Evolutionary conservation across 2,113 vertebrate genomes (phyloP), one percentile per base, ranked within the genome.

Genomic region (Salvelinus alpinus): DNA sequence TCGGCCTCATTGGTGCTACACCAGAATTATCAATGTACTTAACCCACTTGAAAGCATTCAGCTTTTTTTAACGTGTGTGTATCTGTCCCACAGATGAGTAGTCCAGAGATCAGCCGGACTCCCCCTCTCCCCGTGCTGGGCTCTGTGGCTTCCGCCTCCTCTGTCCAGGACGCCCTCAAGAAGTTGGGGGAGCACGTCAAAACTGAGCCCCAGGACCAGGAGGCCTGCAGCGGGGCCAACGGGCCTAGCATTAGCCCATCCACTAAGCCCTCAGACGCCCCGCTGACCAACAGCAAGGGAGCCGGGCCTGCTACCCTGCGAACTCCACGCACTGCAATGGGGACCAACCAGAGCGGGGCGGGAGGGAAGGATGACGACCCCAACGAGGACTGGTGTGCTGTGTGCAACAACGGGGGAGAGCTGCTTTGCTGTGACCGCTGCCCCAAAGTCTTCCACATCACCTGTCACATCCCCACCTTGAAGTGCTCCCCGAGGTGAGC

Each of bases 301-400:
- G 65, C 2, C 70, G 44, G 75, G 27, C 7, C 73, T 9, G 38
- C 54, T 3, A 12, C 70, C 44, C 12, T 54, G 59, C 59, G 59
- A 69, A 90, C 94, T 2, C 89, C 93, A 2, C 85, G 94, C 2
- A 78, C 25, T 12, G 92, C 88, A 57, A 91, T 90, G 47, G 92
- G 93, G 16, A 69, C 70, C 65, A 85, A 75, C 27, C 80, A 31
- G 69, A 68, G 69, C 0, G 71, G 62, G 4, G 24, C 76, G 31
- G 80, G 65, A 0, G 82, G 85, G 14, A 98, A 98, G 85, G 97
- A 99, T 0, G 97, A 99, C 0, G 98, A 99, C 78, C 98, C 98
- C 1, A 99, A 99, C 70, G 98, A 99, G 86, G 98, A 99, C 90
- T 99, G 97, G 98, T 99, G 98, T 73, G 98, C 97, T 0, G 98